Percentiles rank a stretch among this genome's conserved stretches.
These are phyloP conservation scores for Scarus forsteni DNA, from an alignment of 2,797 vertebrate genomes.

Conservation along the genomic window DNA sequence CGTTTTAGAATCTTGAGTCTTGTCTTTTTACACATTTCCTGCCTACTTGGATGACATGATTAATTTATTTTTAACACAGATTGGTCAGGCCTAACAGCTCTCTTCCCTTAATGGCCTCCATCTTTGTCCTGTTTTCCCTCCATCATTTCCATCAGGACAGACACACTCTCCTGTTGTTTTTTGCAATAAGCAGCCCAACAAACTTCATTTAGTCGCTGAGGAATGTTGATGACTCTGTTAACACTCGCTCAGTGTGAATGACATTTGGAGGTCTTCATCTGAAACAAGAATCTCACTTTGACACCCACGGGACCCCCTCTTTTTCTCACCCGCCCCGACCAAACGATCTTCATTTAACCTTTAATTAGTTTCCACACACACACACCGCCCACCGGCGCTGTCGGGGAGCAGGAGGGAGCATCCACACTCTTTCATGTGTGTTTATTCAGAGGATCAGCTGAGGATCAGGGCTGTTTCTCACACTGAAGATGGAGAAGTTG, in stretches of 20 bases:
- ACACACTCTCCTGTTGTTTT: slow-evolving; percentile 5
- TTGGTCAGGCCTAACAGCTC: background rate
- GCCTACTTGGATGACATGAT: background rate
- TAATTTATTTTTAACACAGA: too few species aligned
- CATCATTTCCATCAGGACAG: slow-evolving; percentile 8
- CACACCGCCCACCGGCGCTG: slow-evolving; percentile 58
- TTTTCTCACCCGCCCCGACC: slow-evolving; percentile 54
- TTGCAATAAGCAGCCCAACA: slow-evolving; percentile 22
- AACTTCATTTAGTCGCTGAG: background rate
- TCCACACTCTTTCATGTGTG: slow-evolving; percentile 69
- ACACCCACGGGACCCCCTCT: slow-evolving; percentile 32
- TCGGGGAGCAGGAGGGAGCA: slow-evolving; percentile 25
- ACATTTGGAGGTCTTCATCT: slow-evolving; percentile 69
- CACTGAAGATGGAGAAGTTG: slow-evolving; percentile 21
- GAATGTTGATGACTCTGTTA: slow-evolving; percentile 33
- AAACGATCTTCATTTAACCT: slow-evolving; percentile 71
- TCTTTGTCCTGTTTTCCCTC: slow-evolving; percentile 11
- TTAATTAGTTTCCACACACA: slow-evolving; percentile 68
- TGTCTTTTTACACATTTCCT: background rate
- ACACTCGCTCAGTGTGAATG: slow-evolving; percentile 55
- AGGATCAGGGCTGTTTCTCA: slow-evolving; percentile 47
- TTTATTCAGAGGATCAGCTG: slow-evolving; percentile 68
- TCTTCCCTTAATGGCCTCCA: background rate
- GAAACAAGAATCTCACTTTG: slow-evolving; percentile 18
- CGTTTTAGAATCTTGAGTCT: too few species aligned